A percentile compares a stretch with the other conserved stretches of the same genome.
Conservation (phyloP, 2,797 vertebrate species). For the Carduelis carduelis region DNA sequence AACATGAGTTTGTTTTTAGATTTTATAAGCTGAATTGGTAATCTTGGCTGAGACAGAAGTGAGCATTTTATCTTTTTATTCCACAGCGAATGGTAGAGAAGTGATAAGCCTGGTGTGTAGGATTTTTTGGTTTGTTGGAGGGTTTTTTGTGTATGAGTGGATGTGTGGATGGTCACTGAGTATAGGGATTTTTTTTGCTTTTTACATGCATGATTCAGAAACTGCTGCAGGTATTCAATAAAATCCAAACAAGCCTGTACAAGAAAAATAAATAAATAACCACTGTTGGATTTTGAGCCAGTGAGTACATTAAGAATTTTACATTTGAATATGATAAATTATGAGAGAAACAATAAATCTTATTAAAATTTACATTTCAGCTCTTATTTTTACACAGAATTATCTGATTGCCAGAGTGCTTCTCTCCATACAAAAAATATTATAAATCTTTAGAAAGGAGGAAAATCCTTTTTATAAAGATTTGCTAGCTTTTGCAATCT, state of each 20-base stretch:
- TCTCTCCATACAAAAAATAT: neutral
- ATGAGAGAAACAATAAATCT: neutral
- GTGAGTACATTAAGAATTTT: neutral
- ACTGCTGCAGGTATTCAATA: neutral
- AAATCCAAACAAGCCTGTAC: neutral
- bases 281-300: neutral
- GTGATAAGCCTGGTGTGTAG: neutral
- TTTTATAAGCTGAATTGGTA: neutral
- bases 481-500: neutral
- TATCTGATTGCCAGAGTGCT: neutral
- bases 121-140: neutral
- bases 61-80: constrained; percentile 1
- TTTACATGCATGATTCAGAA: neutral
- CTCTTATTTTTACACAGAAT: neutral
- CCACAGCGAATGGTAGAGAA: neutral
- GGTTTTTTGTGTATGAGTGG: neutral
- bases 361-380: neutral
- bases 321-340: neutral
- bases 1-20: neutral
- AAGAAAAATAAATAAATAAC: neutral
- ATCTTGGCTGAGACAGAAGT: neutral
- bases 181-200: neutral
- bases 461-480: neutral
- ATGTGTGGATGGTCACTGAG: neutral
- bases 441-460: neutral